phyloP scores from a whole-genome alignment of 2,888 invertebrate species.

The Noctua janthina region DNA sequence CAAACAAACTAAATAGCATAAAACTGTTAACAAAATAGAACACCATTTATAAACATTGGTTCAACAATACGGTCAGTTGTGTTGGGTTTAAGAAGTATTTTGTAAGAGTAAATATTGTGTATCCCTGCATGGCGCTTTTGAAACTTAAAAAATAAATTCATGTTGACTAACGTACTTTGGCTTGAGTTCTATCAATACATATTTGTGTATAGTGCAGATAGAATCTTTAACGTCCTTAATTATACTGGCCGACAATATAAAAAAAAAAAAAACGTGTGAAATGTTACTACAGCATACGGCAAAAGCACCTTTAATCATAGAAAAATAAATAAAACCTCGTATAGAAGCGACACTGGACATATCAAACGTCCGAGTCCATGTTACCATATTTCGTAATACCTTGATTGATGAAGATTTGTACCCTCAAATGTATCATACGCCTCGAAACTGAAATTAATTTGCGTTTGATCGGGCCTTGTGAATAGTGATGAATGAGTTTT shows the following conservation, averaged over 20 bases:
- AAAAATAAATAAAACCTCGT: not conserved
- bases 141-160: not conserved
- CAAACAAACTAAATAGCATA: no score
- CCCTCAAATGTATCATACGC: not conserved
- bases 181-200: no score
- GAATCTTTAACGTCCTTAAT: not conserved
- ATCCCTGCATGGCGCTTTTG: conserved; percentile 30
- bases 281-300: not conserved
- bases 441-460: not conserved
- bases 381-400: not conserved
- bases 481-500: not conserved
- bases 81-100: no score
- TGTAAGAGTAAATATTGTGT: no score
- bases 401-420: not conserved
- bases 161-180: not conserved
- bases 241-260: not conserved
- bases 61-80: no score
- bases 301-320: conserved; percentile 7
- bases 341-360: not conserved
- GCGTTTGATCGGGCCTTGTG: not conserved
- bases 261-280: not conserved
- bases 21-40: no score
- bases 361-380: not conserved
- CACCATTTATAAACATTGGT: no score
- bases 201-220: not conserved